Percentiles rank a stretch among this genome's conserved stretches.
phyloP scores from a whole-genome alignment of 2,113 vertebrate genomes.

The Sinocyclocheilus anshuiensis region DNA sequence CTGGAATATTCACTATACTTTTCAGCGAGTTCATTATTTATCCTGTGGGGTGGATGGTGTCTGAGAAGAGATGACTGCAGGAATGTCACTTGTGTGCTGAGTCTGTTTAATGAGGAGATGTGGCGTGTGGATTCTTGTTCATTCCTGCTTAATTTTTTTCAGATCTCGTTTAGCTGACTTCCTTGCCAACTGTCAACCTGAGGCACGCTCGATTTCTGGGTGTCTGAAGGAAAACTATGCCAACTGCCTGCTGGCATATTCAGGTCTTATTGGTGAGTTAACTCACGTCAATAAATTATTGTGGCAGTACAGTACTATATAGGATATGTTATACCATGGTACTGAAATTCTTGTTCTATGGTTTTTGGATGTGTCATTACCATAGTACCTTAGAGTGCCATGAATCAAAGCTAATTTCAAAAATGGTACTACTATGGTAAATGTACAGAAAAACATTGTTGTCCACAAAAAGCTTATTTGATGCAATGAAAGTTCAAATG shows the following conservation, averaged over 20 bases:
- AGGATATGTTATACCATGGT: background rate
- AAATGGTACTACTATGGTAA: background rate
- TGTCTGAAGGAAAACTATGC: constrained; percentile 96
- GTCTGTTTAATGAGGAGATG: constrained; percentile 37
- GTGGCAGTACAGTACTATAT: background rate
- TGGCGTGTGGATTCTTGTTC: constrained; percentile 23
- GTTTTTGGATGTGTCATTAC: background rate
- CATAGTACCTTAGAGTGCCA: background rate
- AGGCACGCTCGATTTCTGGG: constrained; percentile 86
- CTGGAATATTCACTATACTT: constrained; percentile 33
- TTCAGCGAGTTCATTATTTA: background rate
- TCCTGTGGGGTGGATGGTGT: background rate
- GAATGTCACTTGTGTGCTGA: constrained; percentile 7
- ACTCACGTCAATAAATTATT: background rate
- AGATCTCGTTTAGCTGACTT: constrained; percentile 97
- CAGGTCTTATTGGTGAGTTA: constrained; percentile 91
- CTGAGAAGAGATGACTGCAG: background rate
- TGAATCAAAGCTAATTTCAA: background rate
- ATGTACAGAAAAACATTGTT: background rate
- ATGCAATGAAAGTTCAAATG: background rate
- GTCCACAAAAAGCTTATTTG: background rate
- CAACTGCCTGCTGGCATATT: constrained; percentile 93
- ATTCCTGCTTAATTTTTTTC: constrained; percentile 54
- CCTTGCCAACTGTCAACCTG: constrained; percentile 94
- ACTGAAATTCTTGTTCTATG: background rate